These are phyloP conservation scores for Phrixothrix hirtus DNA, from an alignment of 2,888 invertebrate genomes.

Conservation along the genomic window DNA sequence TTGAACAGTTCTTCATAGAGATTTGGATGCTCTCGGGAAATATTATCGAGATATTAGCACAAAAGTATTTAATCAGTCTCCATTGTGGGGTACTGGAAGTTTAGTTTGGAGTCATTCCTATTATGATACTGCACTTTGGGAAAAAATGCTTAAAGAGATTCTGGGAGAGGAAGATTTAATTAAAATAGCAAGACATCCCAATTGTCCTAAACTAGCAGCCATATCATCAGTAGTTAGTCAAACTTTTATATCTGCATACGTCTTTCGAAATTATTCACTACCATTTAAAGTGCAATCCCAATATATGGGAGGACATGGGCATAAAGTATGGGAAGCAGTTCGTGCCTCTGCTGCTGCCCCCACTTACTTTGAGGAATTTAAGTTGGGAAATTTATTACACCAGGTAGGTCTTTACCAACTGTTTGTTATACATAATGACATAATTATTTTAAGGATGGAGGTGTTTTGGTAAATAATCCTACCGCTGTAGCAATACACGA, in stretches of 20 bases:
- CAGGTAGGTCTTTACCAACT: conserved; percentile 57
- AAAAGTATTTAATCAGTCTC: conserved; percentile 69
- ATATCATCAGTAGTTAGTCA: conserved; percentile 81
- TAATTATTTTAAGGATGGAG: conserved; percentile 66
- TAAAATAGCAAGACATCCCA: conserved; percentile 60
- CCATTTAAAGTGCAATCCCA: conserved; percentile 70
- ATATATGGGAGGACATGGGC: conserved; percentile 71
- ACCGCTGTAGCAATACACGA: conserved; percentile 88
- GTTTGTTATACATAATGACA: neutral
- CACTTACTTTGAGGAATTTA: conserved; percentile 85
- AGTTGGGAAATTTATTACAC: conserved; percentile 69
- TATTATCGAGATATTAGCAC: conserved; percentile 64
- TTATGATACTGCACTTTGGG: conserved; percentile 86
- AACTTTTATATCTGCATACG: conserved; percentile 70
- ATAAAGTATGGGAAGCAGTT: conserved; percentile 80
- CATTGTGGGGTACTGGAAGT: conserved; percentile 71
- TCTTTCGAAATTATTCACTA: conserved; percentile 84
- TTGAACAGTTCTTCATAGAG: conserved; percentile 57
- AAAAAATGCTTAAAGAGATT: conserved; percentile 70
- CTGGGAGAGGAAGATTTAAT: conserved; percentile 67
- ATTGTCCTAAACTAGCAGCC: conserved; percentile 69
- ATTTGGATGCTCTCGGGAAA: conserved; percentile 64
- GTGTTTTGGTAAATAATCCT: conserved; percentile 86
- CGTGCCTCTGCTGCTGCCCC: conserved; percentile 91
- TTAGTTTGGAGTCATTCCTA: conserved; percentile 86